Conservation (phyloP, 2,888 invertebrate species). For the Marronus borbonicus region DNA sequence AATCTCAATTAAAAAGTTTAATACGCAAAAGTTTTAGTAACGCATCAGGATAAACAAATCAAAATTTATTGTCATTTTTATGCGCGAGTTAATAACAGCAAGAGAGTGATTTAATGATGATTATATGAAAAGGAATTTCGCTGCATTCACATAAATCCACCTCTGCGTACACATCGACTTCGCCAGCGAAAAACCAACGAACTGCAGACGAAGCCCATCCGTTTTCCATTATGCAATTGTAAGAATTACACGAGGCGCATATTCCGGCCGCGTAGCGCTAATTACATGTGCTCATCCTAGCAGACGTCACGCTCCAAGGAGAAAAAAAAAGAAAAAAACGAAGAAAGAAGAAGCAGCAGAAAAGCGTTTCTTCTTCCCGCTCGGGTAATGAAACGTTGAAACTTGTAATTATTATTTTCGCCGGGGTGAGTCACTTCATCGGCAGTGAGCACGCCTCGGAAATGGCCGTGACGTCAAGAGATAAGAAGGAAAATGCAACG, state of each 20-base stretch:
- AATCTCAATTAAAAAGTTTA: too few relatives aligned
- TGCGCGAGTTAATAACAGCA: too few relatives aligned
- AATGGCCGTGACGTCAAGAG: constrained; percentile 29
- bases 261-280: constrained; percentile 8
- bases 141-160: too few relatives aligned
- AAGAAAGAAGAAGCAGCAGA: not conserved
- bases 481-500: constrained; percentile 29
- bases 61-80: too few relatives aligned
- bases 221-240: constrained; percentile 36
- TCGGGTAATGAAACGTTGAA: constrained; percentile 15
- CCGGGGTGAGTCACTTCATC: constrained; percentile 12
- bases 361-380: not conserved
- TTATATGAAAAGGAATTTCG: too few relatives aligned
- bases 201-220: constrained; percentile 14
- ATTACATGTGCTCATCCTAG: constrained; percentile 26
- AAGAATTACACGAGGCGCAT: constrained; percentile 20
- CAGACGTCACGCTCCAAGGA: constrained; percentile 7
- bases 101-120: too few relatives aligned
- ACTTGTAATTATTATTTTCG: constrained; percentile 33
- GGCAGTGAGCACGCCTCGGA: constrained; percentile 5
- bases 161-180: too few relatives aligned
- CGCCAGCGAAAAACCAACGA: not conserved
- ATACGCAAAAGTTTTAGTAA: too few relatives aligned
- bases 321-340: not conserved
- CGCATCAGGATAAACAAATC: too few relatives aligned